Evolutionary conservation across 2,888 invertebrate species (phyloP).

Genomic region (Hirtodrosophila confusa): DNA sequence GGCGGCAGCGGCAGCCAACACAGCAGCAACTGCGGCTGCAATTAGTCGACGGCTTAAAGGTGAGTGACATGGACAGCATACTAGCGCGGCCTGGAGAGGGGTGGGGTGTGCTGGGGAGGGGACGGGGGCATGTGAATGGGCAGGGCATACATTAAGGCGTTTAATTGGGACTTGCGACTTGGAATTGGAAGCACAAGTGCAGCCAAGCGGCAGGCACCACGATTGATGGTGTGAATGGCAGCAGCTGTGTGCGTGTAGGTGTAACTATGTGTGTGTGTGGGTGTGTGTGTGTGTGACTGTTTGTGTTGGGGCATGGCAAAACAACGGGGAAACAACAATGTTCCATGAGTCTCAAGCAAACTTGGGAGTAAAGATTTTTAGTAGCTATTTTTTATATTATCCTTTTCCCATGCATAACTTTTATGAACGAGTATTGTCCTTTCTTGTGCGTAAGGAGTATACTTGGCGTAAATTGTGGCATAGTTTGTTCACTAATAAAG

Average conservation of each 20-base stretch:
- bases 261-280: neutral
- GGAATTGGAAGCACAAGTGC: slow-evolving; percentile 46
- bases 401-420: neutral
- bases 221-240: slow-evolving; percentile 66
- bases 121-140: neutral
- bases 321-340: slow-evolving; percentile 13
- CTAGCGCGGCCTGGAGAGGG: too few species aligned
- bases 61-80: slow-evolving; percentile 49
- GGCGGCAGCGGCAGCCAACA: slow-evolving; percentile 43
- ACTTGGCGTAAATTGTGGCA: too few species aligned
- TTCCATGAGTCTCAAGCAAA: neutral
- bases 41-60: slow-evolving; percentile 77
- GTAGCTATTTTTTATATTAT: neutral
- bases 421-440: too few species aligned
- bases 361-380: neutral
- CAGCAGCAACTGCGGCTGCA: slow-evolving; percentile 62
- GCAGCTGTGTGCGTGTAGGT: slow-evolving; percentile 50
- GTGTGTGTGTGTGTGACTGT: slow-evolving; percentile 3
- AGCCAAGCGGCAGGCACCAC: slow-evolving; percentile 56
- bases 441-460: too few species aligned
- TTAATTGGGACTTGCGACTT: slow-evolving; percentile 40
- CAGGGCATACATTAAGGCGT: slow-evolving; percentile 41
- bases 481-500: too few species aligned
- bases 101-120: neutral
- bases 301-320: slow-evolving; percentile 21